Conservation (phyloP, 2,113 vertebrate genomes). For the Cinclus mexicanus region DNA sequence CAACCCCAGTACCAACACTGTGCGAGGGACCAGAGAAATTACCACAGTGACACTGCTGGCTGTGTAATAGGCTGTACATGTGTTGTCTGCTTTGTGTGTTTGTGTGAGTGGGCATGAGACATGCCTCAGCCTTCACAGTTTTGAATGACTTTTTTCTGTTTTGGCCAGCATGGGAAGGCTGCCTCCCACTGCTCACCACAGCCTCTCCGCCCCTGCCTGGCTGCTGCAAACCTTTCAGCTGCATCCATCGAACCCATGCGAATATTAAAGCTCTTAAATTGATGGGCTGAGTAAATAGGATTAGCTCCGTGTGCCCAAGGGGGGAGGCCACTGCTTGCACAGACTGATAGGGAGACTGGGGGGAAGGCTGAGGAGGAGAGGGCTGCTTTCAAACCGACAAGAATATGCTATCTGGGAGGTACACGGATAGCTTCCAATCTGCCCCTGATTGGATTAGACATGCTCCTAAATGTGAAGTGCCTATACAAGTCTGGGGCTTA, state of each 20-base stretch:
- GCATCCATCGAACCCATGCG: constrained; percentile 67
- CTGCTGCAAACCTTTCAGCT: constrained; percentile 39
- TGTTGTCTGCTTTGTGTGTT: not conserved
- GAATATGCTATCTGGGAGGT: constrained; percentile 79
- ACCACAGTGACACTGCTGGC: not conserved
- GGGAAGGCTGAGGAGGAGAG: constrained; percentile 64
- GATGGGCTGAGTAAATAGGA: constrained; percentile 80
- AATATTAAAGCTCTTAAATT: constrained; percentile 86
- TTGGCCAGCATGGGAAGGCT: constrained; percentile 41
- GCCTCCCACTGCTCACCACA: constrained; percentile 27
- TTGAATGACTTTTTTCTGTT: not conserved
- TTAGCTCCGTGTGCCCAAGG: constrained; percentile 75
- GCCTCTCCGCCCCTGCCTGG: not conserved
- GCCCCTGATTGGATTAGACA: constrained; percentile 82
- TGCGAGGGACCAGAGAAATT: not conserved
- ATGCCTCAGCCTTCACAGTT: not conserved
- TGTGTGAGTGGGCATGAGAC: not conserved
- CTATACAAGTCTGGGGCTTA: constrained; percentile 67
- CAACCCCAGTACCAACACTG: too few relatives aligned
- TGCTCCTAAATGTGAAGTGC: constrained; percentile 78
- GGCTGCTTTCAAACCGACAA: constrained; percentile 62
- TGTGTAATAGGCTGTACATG: not conserved
- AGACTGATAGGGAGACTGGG: constrained; percentile 68
- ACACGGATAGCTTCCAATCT: constrained; percentile 77
- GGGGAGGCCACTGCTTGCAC: constrained; percentile 64